Evolutionary conservation across 2,797 vertebrate genomes (phyloP).

Genomic region (Peromyscus nudipes): DNA sequence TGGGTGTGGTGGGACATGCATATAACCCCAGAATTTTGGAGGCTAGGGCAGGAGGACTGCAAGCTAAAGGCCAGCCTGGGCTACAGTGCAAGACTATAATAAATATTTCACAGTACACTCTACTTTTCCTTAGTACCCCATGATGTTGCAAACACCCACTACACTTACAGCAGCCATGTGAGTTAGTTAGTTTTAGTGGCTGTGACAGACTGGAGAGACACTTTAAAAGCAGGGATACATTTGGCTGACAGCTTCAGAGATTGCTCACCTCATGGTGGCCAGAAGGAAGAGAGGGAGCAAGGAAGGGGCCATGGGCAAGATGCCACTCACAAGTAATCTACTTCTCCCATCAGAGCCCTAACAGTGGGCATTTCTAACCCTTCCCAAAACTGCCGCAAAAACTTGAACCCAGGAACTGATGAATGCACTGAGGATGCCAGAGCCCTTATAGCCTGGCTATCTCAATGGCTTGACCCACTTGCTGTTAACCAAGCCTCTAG

Average conservation of each 20-base stretch:
- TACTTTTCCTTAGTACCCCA: constrained; percentile 5
- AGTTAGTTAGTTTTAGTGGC: background rate
- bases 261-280: background rate
- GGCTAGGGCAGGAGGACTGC: too few species aligned
- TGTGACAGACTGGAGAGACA: background rate
- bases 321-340: background rate
- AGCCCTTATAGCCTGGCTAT: background rate
- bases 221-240: background rate
- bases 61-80: background rate
- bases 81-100: background rate
- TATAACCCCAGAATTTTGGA: background rate
- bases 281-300: background rate
- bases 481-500: background rate
- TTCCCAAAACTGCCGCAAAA: background rate
- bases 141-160: background rate
- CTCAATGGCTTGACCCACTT: background rate
- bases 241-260: background rate
- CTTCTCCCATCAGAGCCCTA: too few species aligned
- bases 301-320: background rate
- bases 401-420: too few species aligned
- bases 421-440: background rate
- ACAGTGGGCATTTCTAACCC: background rate
- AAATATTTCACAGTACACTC: background rate
- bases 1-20: background rate
- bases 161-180: background rate